Conservation (phyloP, 2,888 invertebrate genomes). For the Clistopyga incitator region DNA sequence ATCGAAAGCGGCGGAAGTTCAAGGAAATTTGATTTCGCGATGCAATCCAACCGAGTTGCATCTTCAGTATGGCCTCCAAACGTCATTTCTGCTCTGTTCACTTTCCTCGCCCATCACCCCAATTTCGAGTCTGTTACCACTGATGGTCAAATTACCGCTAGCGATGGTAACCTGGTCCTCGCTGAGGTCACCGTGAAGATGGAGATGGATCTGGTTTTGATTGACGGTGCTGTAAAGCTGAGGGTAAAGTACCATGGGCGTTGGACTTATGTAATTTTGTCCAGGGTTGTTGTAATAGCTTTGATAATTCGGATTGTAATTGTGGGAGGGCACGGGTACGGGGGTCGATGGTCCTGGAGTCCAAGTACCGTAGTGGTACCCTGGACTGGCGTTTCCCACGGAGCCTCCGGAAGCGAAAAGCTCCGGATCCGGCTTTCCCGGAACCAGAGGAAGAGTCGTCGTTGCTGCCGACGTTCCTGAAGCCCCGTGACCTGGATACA, state of each 20-base stretch:
- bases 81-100: constrained; percentile 85
- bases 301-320: constrained; percentile 88
- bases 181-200: constrained; percentile 87
- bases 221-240: constrained; percentile 94
- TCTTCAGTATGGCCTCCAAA: constrained; percentile 92
- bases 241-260: constrained; percentile 91
- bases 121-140: constrained; percentile 85
- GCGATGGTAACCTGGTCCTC: constrained; percentile 84
- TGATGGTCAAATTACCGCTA: constrained; percentile 84
- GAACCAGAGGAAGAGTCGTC: constrained; percentile 74
- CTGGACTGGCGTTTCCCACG: constrained; percentile 77
- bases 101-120: constrained; percentile 85
- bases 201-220: constrained; percentile 94
- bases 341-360: constrained; percentile 86
- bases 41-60: constrained; percentile 1
- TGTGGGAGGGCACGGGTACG: constrained; percentile 87
- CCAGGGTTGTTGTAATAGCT: constrained; percentile 89
- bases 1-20: no score
- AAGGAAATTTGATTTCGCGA: no score
- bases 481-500: constrained; percentile 78
- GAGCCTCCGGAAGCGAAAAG: constrained; percentile 75
- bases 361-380: constrained; percentile 83
- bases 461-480: constrained; percentile 67
- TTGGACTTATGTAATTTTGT: constrained; percentile 88
- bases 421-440: constrained; percentile 77